Percentiles rank a stretch among this genome's conserved stretches.
These are phyloP conservation scores for Caenorhabditis sp. DNA, from an alignment of 2,888 invertebrate species.

Conservation along the genomic window DNA sequence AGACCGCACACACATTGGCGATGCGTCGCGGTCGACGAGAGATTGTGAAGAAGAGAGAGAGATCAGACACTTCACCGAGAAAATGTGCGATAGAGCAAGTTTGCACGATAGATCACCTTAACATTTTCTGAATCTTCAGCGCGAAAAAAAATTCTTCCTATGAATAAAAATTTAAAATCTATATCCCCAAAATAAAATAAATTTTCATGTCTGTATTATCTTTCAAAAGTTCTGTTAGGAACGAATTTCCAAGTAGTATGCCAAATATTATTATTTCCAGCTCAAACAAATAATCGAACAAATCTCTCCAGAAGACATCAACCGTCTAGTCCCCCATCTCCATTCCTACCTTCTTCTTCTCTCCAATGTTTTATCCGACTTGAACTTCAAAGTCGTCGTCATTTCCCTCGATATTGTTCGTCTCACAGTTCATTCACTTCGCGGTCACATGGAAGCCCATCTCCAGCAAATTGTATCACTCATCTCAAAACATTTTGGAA, in stretches of 20 bases:
- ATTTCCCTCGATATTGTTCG: constrained; percentile 74
- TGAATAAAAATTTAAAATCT: too few relatives aligned
- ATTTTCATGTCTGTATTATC: too few relatives aligned
- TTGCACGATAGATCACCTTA: too few relatives aligned
- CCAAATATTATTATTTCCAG: constrained; percentile 65
- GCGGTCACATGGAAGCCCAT: constrained; percentile 60
- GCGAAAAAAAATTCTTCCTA: too few relatives aligned
- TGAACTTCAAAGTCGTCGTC: constrained; percentile 75
- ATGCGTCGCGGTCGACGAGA: too few relatives aligned
- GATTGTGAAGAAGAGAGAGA: too few relatives aligned
- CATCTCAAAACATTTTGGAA: constrained; percentile 74
- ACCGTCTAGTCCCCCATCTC: constrained; percentile 77
- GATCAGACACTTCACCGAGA: too few relatives aligned
- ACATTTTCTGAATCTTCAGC: too few relatives aligned
- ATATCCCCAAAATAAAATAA: too few relatives aligned
- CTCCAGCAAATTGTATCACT: constrained; percentile 72
- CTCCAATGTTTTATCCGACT: constrained; percentile 76
- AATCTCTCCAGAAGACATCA: constrained; percentile 55
- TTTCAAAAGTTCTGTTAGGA: background rate
- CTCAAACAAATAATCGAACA: constrained; percentile 75
- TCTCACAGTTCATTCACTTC: constrained; percentile 73
- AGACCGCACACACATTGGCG: too few relatives aligned
- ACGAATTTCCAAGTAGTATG: background rate
- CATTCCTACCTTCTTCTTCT: constrained; percentile 78
- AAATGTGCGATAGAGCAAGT: too few relatives aligned